phyloP scores from a whole-genome alignment of 1,140 invertebrate genomes.

The Drosophila pseudoobscura region DNA sequence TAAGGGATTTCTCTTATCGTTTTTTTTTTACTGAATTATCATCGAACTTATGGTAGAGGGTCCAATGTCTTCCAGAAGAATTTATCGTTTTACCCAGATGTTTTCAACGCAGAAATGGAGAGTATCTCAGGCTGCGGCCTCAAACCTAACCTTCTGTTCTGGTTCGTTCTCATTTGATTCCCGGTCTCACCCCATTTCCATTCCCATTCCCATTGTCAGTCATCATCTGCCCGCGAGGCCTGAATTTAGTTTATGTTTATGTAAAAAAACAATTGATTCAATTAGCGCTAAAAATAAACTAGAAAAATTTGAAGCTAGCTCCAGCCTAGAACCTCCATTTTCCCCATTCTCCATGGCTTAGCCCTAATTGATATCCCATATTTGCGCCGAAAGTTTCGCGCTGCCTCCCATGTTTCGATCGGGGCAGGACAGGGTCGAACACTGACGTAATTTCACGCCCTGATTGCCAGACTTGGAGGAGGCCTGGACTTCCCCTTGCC shows the following conservation, averaged over 20 bases:
- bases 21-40: no score
- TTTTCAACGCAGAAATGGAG: no score
- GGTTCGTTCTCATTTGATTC: not conserved
- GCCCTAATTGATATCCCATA: slow-evolving; percentile 26
- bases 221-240: slow-evolving; percentile 38
- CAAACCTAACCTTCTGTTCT: not conserved
- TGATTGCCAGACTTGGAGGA: slow-evolving; percentile 47
- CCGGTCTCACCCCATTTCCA: slow-evolving; percentile 7
- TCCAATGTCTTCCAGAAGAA: no score
- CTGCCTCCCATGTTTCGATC: not conserved
- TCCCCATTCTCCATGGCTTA: not conserved
- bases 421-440: not conserved
- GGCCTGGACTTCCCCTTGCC: not conserved
- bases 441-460: slow-evolving; percentile 58
- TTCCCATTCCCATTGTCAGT: slow-evolving; percentile 36
- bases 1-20: no score
- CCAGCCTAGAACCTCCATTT: slow-evolving; percentile 6
- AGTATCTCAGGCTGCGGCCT: not conserved
- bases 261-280: slow-evolving; percentile 73
- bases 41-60: no score
- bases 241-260: slow-evolving; percentile 50
- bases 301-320: slow-evolving; percentile 18
- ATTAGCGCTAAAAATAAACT: slow-evolving; percentile 63
- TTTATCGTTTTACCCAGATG: no score
- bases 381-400: slow-evolving; percentile 15